phyloP scores from a whole-genome alignment of 2,797 vertebrate species.

The Serranus cabrilla region DNA sequence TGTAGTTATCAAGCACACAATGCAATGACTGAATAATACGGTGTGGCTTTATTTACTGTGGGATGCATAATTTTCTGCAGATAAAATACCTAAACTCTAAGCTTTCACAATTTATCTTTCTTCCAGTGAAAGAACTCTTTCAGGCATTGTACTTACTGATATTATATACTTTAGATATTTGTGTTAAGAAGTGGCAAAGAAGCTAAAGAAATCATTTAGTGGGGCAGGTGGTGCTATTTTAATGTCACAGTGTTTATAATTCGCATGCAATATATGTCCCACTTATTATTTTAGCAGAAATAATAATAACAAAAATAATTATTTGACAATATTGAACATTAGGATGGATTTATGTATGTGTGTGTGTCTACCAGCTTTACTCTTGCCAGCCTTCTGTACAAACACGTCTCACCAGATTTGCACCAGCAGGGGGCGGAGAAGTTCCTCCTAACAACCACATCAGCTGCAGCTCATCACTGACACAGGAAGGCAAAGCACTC shows the following conservation, averaged over 20 bases:
- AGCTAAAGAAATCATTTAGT: not conserved
- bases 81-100: too few species aligned
- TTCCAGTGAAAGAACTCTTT: not conserved
- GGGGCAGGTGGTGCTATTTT: not conserved
- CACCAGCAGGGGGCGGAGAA: constrained; percentile 58
- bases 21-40: too few species aligned
- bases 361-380: not conserved
- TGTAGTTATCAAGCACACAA: not conserved
- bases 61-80: too few species aligned
- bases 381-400: not conserved
- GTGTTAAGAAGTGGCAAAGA: not conserved
- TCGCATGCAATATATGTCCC: not conserved
- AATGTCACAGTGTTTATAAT: not conserved
- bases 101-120: not conserved
- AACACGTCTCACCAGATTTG: not conserved
- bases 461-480: not conserved
- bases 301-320: not conserved
- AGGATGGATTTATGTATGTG: not conserved
- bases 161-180: not conserved
- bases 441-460: constrained; percentile 14
- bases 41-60: too few species aligned
- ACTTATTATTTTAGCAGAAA: not conserved
- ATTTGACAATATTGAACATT: not conserved
- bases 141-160: not conserved
- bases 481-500: not conserved